Evolutionary conservation across 2,113 vertebrate species (phyloP).

Genomic region (Urocolius indicus): DNA sequence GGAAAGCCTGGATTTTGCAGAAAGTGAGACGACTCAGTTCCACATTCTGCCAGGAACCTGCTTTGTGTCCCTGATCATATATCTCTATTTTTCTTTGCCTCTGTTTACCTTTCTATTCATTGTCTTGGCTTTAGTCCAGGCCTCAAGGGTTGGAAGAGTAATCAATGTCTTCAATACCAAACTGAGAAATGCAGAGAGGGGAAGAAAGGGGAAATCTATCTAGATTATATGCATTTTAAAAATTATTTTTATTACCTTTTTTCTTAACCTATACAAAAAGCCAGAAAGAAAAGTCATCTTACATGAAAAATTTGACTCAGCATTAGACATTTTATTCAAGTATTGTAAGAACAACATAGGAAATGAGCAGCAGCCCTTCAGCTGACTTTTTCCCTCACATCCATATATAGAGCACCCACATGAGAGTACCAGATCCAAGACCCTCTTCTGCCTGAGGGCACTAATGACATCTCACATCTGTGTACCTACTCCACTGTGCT

Average conservation of each 20-base stretch:
- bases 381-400: background rate
- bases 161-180: background rate
- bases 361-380: background rate
- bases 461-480: background rate
- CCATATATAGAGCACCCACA: rapidly evolving
- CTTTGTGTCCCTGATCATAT: constrained; percentile 1
- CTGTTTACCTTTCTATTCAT: constrained; percentile 42
- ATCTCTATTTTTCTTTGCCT: constrained; percentile 9
- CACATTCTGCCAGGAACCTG: constrained; percentile 6
- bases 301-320: background rate
- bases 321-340: background rate
- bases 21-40: background rate
- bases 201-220: background rate
- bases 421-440: background rate
- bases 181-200: background rate
- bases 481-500: rapidly evolving
- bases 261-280: background rate
- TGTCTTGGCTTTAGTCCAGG: background rate
- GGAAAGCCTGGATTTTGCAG: constrained; percentile 9
- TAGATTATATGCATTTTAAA: background rate
- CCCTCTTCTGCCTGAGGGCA: background rate
- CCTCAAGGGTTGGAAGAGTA: background rate
- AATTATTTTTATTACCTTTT: constrained; percentile 8
- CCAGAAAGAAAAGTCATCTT: background rate
- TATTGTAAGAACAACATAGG: background rate